Evolutionary conservation across 2,888 invertebrate species (phyloP).

Genomic region (Lithophane semibrunnea): DNA sequence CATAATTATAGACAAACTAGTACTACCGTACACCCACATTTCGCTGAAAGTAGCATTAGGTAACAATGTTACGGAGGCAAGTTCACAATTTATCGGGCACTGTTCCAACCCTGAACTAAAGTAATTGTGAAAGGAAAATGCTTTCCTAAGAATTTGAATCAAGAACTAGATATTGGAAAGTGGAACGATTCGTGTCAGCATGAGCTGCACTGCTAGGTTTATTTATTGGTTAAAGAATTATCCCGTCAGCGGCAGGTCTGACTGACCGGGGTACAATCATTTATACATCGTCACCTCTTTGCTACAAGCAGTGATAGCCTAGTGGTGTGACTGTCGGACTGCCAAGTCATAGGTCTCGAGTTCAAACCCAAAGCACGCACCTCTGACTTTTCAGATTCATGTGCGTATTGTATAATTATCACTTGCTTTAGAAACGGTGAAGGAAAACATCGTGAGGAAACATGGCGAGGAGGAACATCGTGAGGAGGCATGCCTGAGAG

Average conservation of each 20-base stretch:
- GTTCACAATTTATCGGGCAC: constrained; percentile 23
- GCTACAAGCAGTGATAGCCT: too few relatives aligned
- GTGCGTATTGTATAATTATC: too few relatives aligned
- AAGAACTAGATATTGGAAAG: constrained; percentile 26
- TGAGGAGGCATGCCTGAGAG: too few relatives aligned
- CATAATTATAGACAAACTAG: constrained; percentile 22
- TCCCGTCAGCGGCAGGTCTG: neutral
- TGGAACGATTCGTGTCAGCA: neutral
- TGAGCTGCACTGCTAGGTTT: neutral
- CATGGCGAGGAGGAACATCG: too few relatives aligned
- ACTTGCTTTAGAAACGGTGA: too few relatives aligned
- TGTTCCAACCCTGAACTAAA: constrained; percentile 27
- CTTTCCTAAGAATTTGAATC: constrained; percentile 20
- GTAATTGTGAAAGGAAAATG: constrained; percentile 23
- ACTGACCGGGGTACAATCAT: neutral
- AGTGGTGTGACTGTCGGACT: too few relatives aligned
- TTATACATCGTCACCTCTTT: neutral
- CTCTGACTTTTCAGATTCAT: too few relatives aligned
- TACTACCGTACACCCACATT: constrained; percentile 21
- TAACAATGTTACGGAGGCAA: constrained; percentile 39
- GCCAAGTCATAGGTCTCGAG: too few relatives aligned
- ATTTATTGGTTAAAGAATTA: neutral
- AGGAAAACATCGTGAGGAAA: too few relatives aligned
- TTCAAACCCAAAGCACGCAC: too few relatives aligned
- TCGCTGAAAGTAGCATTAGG: constrained; percentile 23